Percentiles rank a stretch among this genome's conserved stretches.
Conservation (phyloP, 2,797 vertebrate genomes). For the Anableps anableps region DNA sequence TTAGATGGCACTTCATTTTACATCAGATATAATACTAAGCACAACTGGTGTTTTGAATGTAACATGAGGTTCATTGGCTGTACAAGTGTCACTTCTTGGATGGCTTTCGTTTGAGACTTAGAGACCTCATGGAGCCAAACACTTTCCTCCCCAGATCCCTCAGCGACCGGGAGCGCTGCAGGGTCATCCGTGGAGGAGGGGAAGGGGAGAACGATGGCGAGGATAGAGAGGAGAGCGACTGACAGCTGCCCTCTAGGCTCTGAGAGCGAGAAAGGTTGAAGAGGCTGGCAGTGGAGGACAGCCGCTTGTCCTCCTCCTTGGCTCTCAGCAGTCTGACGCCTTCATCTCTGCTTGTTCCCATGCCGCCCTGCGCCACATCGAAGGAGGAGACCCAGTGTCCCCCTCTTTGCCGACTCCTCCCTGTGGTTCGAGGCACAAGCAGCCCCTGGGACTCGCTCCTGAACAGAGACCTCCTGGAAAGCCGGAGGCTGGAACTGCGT, state of each 20-base stretch:
- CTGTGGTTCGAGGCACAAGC: constrained; percentile 72
- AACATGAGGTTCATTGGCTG: constrained; percentile 33
- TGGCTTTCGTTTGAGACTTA: constrained; percentile 82
- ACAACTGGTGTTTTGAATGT: constrained; percentile 37
- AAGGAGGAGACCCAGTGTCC: constrained; percentile 85
- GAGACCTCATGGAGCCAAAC: constrained; percentile 85
- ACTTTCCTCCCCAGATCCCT: constrained; percentile 85
- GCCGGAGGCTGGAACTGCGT: constrained; percentile 76
- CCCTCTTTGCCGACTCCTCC: constrained; percentile 63
- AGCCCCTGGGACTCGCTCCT: constrained; percentile 84
- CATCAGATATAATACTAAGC: constrained; percentile 50
- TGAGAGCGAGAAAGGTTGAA: constrained; percentile 83
- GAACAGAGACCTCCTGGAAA: constrained; percentile 80
- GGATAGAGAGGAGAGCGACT: constrained; percentile 79
- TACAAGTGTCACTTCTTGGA: constrained; percentile 79
- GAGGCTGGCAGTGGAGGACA: constrained; percentile 83
- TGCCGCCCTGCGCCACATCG: constrained; percentile 77
- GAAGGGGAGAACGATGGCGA: constrained; percentile 84
- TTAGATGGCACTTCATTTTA: constrained; percentile 38
- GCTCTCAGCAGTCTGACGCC: constrained; percentile 61
- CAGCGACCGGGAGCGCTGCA: constrained; percentile 84
- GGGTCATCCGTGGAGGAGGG: constrained; percentile 68
- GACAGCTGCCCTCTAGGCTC: constrained; percentile 82
- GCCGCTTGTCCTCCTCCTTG: constrained; percentile 75
- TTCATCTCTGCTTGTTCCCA: constrained; percentile 56